phyloP scores from a whole-genome alignment of 1,140 invertebrate genomes.

The Leptinotarsa texana region DNA sequence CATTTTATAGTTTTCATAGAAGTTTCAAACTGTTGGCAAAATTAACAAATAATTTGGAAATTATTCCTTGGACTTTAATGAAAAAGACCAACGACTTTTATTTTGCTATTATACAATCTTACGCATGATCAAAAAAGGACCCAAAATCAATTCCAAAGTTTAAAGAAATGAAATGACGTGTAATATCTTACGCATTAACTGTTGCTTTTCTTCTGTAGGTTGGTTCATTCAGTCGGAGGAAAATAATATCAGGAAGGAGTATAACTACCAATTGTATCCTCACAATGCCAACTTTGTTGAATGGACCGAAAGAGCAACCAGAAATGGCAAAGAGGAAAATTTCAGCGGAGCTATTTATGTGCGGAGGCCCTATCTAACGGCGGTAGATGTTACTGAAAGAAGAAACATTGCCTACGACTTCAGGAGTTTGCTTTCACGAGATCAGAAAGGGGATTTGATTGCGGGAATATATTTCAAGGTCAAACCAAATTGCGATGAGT shows the following conservation, averaged over 20 bases:
- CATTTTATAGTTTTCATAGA: no score
- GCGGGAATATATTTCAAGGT: conserved; percentile 84
- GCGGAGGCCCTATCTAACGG: conserved; percentile 76
- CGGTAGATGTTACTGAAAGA: conserved; percentile 83
- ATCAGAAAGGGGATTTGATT: conserved; percentile 76
- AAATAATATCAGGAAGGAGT: conserved; percentile 74
- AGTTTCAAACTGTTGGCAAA: no score
- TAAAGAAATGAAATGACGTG: no score
- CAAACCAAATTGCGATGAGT: conserved; percentile 64
- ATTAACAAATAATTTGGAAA: no score
- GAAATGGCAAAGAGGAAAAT: conserved; percentile 61
- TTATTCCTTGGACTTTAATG: no score
- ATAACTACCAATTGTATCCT: conserved; percentile 72
- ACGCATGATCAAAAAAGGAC: no score
- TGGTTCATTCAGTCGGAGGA: conserved; percentile 84
- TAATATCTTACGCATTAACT: no score
- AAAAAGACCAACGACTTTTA: no score
- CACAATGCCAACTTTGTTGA: conserved; percentile 74
- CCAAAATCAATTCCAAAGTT: no score
- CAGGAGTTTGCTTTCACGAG: conserved; percentile 77
- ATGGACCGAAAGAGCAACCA: conserved; percentile 77
- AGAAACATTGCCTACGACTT: conserved; percentile 89
- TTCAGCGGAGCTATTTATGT: conserved; percentile 76
- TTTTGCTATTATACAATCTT: no score
- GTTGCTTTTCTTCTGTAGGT: conserved; percentile 56